These are phyloP conservation scores for Dermatemys mawii DNA, from an alignment of 2,113 vertebrate genomes.

Conservation along the genomic window DNA sequence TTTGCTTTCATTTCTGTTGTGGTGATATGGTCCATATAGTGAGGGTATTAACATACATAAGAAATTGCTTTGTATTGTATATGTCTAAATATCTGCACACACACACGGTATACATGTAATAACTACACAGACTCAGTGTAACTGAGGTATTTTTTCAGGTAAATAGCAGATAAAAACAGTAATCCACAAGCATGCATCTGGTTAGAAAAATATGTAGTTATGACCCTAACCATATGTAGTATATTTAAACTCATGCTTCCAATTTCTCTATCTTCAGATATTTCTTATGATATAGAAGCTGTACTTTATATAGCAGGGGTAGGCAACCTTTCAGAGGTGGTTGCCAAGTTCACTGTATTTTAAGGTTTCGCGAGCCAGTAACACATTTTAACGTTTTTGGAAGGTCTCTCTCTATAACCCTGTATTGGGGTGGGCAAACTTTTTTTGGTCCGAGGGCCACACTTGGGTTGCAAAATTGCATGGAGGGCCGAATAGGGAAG, in stretches of 20 bases:
- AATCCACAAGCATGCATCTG: neutral
- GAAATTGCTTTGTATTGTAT: neutral
- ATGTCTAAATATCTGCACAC: neutral
- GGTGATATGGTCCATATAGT: conserved; percentile 4
- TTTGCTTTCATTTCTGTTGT: conserved; percentile 6
- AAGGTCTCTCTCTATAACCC: no score
- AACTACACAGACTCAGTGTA: neutral
- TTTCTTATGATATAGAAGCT: neutral
- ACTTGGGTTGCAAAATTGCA: no score
- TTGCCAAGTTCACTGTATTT: no score
- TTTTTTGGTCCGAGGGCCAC: no score
- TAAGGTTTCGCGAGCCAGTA: no score
- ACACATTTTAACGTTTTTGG: no score
- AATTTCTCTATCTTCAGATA: neutral
- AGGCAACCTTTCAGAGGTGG: no score
- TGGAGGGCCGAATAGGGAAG: no score
- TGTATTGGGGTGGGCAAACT: no score
- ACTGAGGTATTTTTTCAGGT: neutral
- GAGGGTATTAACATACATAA: neutral
- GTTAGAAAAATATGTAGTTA: neutral
- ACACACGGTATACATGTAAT: neutral
- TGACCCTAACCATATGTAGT: neutral
- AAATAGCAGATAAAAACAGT: neutral
- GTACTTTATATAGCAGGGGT: neutral
- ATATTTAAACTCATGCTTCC: neutral